A percentile compares a stretch with the other conserved stretches of the same genome.
These are phyloP conservation scores for Drosophila sucinea DNA, from an alignment of 1,140 invertebrate species.

Conservation along the genomic window DNA sequence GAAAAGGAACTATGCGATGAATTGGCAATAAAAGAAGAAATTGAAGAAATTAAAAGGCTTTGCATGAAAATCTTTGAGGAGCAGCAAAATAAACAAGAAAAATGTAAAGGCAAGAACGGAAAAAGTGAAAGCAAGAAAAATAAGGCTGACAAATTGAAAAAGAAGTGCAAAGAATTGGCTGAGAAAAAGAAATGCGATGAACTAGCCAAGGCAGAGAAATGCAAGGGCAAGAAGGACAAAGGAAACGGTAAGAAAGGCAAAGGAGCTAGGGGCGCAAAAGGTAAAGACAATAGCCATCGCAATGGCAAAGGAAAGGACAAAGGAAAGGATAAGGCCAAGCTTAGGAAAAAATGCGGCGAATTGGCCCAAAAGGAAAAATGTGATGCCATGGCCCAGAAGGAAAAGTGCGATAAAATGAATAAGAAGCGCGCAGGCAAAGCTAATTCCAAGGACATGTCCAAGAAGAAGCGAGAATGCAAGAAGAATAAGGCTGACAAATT, in stretches of 20 bases:
- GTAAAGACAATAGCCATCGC: background rate
- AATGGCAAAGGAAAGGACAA: background rate
- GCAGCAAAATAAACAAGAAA: background rate
- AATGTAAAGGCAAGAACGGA: background rate
- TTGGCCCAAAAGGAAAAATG: slow-evolving; percentile 8
- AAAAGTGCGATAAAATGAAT: slow-evolving; percentile 11
- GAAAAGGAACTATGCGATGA: background rate
- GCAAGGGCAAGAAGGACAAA: background rate
- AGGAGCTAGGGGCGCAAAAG: background rate
- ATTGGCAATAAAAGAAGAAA: background rate
- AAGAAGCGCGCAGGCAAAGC: background rate
- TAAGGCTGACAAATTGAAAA: background rate
- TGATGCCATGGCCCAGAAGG: slow-evolving; percentile 4
- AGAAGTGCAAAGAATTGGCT: background rate
- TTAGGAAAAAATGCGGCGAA: background rate
- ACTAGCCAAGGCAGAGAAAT: slow-evolving; percentile 17
- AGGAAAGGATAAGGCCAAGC: background rate
- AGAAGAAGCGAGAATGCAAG: no score
- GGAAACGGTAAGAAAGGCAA: background rate
- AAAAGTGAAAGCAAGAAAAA: background rate
- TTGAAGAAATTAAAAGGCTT: slow-evolving; percentile 1
- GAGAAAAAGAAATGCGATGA: slow-evolving; percentile 12
- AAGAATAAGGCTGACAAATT: no score
- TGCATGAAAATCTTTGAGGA: background rate
- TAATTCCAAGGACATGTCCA: no score